Conservation (phyloP, 2,888 invertebrate species). For the Drosophila paranaensis region DNA sequence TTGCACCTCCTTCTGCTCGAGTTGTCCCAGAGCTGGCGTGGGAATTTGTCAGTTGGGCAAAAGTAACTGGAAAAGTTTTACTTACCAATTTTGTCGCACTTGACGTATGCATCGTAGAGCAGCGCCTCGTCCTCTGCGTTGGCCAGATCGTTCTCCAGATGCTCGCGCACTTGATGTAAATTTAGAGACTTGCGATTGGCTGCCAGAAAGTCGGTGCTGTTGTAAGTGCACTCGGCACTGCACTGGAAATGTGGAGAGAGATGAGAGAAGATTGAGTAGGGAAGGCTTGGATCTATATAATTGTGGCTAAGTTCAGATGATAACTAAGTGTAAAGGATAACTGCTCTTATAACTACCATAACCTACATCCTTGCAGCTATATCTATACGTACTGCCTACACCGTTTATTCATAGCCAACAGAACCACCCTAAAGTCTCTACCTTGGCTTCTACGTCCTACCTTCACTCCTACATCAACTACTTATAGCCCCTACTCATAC, state of each 20-base stretch:
- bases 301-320: no score
- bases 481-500: no score
- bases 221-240: conserved; percentile 72
- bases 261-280: no score
- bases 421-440: no score
- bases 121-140: conserved; percentile 47
- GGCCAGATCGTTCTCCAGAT: conserved; percentile 53
- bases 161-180: conserved; percentile 46
- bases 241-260: conserved; percentile 50
- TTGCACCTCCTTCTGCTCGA: conserved; percentile 47
- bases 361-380: no score
- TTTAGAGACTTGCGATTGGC: conserved; percentile 57
- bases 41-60: not conserved
- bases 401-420: no score
- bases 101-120: conserved; percentile 63
- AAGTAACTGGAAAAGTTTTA: rapidly evolving
- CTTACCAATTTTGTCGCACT: conserved; percentile 72
- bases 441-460: no score
- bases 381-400: no score
- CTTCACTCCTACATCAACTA: no score
- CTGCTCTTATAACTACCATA: no score
- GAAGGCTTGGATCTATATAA: no score
- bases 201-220: conserved; percentile 60
- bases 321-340: no score
- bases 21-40: conserved; percentile 47